Evolutionary conservation across 2,888 invertebrate species (phyloP).

Genomic region (Quadroppia sp.): DNA sequence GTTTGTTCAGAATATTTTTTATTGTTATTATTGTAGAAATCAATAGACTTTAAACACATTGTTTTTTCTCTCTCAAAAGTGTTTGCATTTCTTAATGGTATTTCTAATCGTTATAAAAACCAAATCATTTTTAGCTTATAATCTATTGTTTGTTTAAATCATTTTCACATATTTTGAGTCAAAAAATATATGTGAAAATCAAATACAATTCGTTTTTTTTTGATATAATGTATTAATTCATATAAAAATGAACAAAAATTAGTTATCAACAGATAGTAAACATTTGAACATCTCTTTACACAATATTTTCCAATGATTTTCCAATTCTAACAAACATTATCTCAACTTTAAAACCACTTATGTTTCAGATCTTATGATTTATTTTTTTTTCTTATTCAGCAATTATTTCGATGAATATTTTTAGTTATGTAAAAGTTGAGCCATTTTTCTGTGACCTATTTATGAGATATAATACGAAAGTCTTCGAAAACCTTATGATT

Average conservation of each 20-base stretch:
- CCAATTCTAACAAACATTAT: too few relatives aligned
- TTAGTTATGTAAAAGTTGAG: conserved; percentile 6
- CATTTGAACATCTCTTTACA: too few relatives aligned
- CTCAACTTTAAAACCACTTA: background rate
- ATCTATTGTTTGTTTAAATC: conserved; percentile 18
- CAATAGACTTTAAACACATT: background rate
- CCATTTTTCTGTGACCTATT: conserved; percentile 21
- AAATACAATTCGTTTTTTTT: too few relatives aligned
- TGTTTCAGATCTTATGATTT: conserved; percentile 7
- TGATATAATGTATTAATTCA: too few relatives aligned
- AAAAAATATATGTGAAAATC: too few relatives aligned
- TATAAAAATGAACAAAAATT: too few relatives aligned
- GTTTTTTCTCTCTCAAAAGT: background rate
- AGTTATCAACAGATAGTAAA: too few relatives aligned
- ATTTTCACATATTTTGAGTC: background rate
- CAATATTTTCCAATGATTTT: background rate
- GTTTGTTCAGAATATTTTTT: background rate
- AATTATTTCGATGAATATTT: conserved; percentile 1
- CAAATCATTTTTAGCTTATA: background rate
- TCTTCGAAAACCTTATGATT: too few relatives aligned
- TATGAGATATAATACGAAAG: background rate
- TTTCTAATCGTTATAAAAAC: background rate
- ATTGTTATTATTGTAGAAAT: background rate
- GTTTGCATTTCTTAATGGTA: conserved; percentile 1
- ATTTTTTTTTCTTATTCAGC: background rate